phyloP scores from a whole-genome alignment of 2,797 vertebrate species.

The Tamandua tetradactyla region DNA sequence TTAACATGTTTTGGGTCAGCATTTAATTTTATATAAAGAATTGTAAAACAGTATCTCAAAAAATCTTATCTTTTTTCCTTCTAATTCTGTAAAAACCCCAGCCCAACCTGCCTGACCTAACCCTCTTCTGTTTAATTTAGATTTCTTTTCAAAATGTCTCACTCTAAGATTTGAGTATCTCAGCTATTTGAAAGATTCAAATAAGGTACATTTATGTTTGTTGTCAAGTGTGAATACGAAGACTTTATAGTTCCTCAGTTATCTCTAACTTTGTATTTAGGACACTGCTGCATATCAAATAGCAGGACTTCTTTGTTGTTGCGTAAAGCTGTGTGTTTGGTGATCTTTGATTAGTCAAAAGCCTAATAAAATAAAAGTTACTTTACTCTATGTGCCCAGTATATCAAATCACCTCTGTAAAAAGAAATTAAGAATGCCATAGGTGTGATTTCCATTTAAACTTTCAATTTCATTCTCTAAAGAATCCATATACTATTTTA shows the following conservation, averaged over 20 bases:
- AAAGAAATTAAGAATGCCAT: background rate
- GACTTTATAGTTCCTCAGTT: background rate
- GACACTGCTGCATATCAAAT: background rate
- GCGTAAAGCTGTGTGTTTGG: background rate
- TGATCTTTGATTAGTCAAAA: constrained; percentile 31
- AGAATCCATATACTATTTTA: background rate
- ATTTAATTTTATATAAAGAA: background rate
- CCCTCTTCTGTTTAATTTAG: background rate
- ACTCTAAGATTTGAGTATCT: background rate
- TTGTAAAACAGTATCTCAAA: background rate
- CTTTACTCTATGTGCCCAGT: background rate
- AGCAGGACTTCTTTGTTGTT: background rate
- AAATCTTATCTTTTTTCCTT: background rate
- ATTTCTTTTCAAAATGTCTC: background rate
- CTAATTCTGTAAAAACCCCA: background rate
- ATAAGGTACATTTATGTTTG: background rate
- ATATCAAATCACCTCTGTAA: background rate
- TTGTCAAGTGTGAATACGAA: background rate
- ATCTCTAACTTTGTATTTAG: background rate
- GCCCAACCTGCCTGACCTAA: background rate
- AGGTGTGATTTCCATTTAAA: background rate
- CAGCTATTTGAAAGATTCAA: background rate
- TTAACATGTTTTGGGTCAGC: background rate
- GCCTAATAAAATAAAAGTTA: background rate
- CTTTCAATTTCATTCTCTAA: constrained; percentile 39